These are phyloP conservation scores for Eupithecia dodoneata DNA, from an alignment of 2,888 invertebrate genomes.

Conservation along the genomic window DNA sequence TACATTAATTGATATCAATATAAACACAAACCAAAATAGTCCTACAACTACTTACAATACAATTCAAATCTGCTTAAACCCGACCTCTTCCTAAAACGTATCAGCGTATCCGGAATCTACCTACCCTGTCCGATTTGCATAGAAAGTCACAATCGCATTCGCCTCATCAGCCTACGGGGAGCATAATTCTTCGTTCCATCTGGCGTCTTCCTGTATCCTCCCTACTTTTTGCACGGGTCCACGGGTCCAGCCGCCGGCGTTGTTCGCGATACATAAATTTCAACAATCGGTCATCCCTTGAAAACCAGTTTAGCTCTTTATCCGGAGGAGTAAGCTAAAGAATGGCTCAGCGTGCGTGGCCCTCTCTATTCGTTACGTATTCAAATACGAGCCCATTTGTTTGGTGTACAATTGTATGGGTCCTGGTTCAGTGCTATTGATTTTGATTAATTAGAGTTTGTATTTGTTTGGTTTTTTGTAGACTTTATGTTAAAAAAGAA, in stretches of 20 bases:
- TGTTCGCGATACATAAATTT: conserved; percentile 83
- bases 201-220: conserved; percentile 81
- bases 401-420: conserved; percentile 61
- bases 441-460: conserved; percentile 68
- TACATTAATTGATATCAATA: not conserved
- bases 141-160: conserved; percentile 83
- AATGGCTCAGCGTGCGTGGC: conserved; percentile 77
- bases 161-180: conserved; percentile 83
- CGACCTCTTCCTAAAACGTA: conserved; percentile 49
- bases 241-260: conserved; percentile 76
- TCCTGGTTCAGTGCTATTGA: conserved; percentile 52
- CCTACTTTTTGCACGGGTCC: conserved; percentile 75
- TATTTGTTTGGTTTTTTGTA: conserved; percentile 39
- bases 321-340: conserved; percentile 79
- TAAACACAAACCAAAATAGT: not conserved
- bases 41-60: conserved; percentile 50
- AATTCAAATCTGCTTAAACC: conserved; percentile 60
- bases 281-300: conserved; percentile 84
- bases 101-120: conserved; percentile 65
- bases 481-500: not conserved
- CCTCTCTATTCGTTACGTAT: conserved; percentile 80
- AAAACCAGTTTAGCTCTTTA: conserved; percentile 84
- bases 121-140: conserved; percentile 79
- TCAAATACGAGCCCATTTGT: conserved; percentile 80
- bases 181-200: conserved; percentile 82